Conservation (phyloP, 1,140 invertebrate genomes). For the Daktulosphaira vitifoliae region DNA sequence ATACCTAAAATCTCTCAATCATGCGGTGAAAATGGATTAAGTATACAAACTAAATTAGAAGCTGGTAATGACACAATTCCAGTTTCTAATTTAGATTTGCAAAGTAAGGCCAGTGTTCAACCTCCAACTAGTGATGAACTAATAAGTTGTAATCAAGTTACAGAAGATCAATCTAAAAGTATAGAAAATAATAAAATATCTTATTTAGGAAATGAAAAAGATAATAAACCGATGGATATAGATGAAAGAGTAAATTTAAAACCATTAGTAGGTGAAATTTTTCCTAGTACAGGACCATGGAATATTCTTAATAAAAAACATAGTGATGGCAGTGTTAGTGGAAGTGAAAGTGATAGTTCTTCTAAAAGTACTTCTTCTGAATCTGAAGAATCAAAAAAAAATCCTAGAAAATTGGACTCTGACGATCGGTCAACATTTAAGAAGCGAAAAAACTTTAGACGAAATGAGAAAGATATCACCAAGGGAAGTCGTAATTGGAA, state of each 20-base stretch:
- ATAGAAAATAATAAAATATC: no score
- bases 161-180: no score
- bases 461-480: constrained; percentile 15
- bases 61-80: no score
- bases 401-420: not conserved
- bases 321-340: not conserved
- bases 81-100: no score
- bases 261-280: not conserved
- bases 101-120: no score
- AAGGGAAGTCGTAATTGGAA: not conserved
- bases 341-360: constrained; percentile 3
- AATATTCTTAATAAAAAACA: constrained; percentile 8
- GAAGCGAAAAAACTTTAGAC: constrained; percentile 2
- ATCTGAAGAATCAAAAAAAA: constrained; percentile 11
- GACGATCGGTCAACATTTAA: not conserved
- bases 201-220: no score
- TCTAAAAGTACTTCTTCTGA: not conserved
- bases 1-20: constrained; percentile 1
- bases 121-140: no score
- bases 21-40: constrained; percentile 2
- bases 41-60: not conserved
- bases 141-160: no score
- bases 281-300: not conserved
- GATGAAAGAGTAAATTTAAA: not conserved
- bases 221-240: no score